A percentile compares a stretch with the other conserved stretches of the same genome.
Evolutionary conservation across 2,888 invertebrate species (phyloP).

Genomic region (Agonum fuliginosum): DNA sequence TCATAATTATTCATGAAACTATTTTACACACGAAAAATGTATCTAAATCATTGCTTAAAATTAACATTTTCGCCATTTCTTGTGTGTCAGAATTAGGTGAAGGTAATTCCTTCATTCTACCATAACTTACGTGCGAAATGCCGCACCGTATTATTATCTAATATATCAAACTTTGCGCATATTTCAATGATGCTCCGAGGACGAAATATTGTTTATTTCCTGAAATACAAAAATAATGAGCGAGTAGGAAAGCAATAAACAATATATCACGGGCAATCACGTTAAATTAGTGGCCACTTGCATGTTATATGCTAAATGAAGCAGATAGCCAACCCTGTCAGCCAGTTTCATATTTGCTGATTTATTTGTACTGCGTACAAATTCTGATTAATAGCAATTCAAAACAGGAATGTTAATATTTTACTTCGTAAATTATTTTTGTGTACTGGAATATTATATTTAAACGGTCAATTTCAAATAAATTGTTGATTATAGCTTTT

Average conservation of each 20-base stretch:
- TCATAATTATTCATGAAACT: too few relatives aligned
- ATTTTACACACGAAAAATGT: too few relatives aligned
- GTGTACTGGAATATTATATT: constrained; percentile 1
- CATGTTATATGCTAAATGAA: constrained; percentile 27
- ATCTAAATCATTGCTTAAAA: too few relatives aligned
- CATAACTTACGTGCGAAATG: not conserved
- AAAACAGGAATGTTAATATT: not conserved
- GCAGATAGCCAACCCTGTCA: constrained; percentile 16
- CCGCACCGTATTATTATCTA: not conserved
- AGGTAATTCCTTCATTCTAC: too few relatives aligned
- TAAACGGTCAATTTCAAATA: too few relatives aligned
- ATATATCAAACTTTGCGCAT: not conserved
- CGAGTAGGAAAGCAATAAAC: constrained; percentile 10
- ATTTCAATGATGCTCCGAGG: not conserved
- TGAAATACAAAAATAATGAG: constrained; percentile 16
- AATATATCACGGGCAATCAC: constrained; percentile 17
- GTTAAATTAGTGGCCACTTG: constrained; percentile 15
- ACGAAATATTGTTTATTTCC: constrained; percentile 9
- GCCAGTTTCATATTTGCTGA: constrained; percentile 5
- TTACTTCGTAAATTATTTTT: constrained; percentile 4
- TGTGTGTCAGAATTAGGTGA: too few relatives aligned
- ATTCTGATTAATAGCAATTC: constrained; percentile 13
- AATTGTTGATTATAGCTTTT: too few relatives aligned
- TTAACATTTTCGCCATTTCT: too few relatives aligned
- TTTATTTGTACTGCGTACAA: constrained; percentile 21